Conservation (phyloP, 2,797 vertebrate genomes). For the Mycteria americana region DNA sequence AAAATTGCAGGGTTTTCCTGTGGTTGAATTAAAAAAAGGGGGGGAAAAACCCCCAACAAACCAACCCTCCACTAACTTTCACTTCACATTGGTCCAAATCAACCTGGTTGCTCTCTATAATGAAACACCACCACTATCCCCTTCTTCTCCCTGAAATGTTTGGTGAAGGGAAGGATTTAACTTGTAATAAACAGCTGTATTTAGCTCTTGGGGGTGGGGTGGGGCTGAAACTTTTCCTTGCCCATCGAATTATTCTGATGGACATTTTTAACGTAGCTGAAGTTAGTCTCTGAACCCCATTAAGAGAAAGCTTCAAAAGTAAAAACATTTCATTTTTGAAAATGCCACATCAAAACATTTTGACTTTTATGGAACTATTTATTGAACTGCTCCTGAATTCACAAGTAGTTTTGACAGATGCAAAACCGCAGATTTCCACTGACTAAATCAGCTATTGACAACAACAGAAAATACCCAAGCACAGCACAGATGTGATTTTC, state of each 20-base stretch:
- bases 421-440: neutral
- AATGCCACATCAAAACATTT: neutral
- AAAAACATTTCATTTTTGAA: neutral
- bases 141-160: neutral
- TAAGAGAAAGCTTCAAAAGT: neutral
- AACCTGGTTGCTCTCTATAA: neutral
- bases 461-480: neutral
- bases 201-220: neutral
- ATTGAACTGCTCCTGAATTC: neutral
- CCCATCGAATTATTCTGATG: neutral
- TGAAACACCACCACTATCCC: neutral
- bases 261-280: neutral
- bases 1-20: neutral
- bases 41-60: fast-evolving
- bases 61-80: neutral
- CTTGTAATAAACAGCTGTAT: neutral
- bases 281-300: neutral
- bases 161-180: neutral
- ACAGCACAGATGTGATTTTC: neutral
- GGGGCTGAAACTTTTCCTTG: neutral
- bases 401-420: neutral
- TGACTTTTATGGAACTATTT: neutral
- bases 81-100: neutral
- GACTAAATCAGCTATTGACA: neutral
- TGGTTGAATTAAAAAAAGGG: neutral